Evolutionary conservation across 37 sponge, comb jelly and placozoan genomes (phyloP).

Genomic region (Haliclona indistincta): DNA sequence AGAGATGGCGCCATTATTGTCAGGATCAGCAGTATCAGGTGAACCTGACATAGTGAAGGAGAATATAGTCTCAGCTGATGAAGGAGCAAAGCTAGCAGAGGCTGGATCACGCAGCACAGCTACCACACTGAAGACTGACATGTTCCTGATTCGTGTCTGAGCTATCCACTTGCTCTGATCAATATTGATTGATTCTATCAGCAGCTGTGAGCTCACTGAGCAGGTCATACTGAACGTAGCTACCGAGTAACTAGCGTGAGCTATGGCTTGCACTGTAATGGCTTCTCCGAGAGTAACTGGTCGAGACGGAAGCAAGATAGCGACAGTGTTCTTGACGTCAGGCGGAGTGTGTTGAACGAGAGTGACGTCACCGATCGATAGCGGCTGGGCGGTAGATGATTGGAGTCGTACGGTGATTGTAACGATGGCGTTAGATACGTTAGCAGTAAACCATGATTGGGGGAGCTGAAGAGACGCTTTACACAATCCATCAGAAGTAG

Average conservation of each 20-base stretch:
- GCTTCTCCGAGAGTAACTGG: conserved; percentile 31
- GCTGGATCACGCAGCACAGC: conserved; percentile 62
- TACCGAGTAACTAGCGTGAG: conserved; percentile 54
- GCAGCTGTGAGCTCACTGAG: conserved; percentile 25
- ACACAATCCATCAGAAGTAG: conserved; percentile 52
- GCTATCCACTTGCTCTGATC: conserved; percentile 51
- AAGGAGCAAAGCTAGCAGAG: not conserved
- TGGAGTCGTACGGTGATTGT: conserved; percentile 21
- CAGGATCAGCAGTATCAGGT: conserved; percentile 18
- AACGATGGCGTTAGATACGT: not conserved
- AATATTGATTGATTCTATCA: conserved; percentile 22
- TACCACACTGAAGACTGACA: conserved; percentile 23
- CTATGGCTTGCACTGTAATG: conserved; percentile 45
- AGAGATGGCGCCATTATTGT: conserved; percentile 12
- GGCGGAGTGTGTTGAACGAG: conserved; percentile 11
- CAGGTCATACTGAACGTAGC: conserved; percentile 63
- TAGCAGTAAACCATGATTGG: conserved; percentile 31
- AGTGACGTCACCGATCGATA: conserved; percentile 30
- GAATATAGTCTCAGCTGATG: conserved; percentile 29
- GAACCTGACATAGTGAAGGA: conserved; percentile 29
- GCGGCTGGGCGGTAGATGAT: conserved; percentile 20
- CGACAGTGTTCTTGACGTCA: conserved; percentile 35
- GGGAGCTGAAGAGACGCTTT: conserved; percentile 44
- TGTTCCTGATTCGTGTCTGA: conserved; percentile 17
- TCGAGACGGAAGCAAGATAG: conserved; percentile 41